Evolutionary conservation across 2,113 vertebrate genomes (phyloP).

Genomic region (Telmatochromis sp.): DNA sequence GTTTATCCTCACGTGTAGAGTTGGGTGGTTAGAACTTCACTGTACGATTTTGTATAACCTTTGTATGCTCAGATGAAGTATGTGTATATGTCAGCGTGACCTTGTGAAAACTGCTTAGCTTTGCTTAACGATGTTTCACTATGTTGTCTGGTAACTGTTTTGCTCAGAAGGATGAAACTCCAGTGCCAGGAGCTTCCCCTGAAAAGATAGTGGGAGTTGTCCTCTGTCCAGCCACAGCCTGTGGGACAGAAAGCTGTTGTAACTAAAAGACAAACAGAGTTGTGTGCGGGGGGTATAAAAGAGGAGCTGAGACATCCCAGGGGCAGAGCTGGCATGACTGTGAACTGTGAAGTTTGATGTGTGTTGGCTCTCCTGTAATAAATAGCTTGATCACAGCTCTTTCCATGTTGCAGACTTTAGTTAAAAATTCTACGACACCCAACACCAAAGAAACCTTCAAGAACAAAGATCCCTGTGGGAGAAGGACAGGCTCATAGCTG

Average conservation of each 20-base stretch:
- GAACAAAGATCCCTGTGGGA: neutral
- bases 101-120: neutral
- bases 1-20: neutral
- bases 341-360: rapidly evolving
- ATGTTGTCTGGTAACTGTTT: neutral
- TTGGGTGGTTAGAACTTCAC: neutral
- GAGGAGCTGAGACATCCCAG: neutral
- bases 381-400: neutral
- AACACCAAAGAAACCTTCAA: neutral
- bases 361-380: neutral
- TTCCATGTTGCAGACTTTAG: neutral
- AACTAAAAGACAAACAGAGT: neutral
- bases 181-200: neutral
- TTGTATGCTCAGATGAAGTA: neutral
- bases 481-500: neutral
- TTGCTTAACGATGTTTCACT: neutral
- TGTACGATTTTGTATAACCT: neutral
- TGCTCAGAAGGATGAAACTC: neutral
- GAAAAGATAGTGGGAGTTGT: neutral
- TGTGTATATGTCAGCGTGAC: neutral
- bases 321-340: neutral
- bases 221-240: neutral
- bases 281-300: rapidly evolving
- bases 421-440: neutral
- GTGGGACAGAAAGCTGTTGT: neutral